A percentile compares a stretch with the other conserved stretches of the same genome.
Conservation (phyloP, 2,113 vertebrate species). For the Numida meleagris region DNA sequence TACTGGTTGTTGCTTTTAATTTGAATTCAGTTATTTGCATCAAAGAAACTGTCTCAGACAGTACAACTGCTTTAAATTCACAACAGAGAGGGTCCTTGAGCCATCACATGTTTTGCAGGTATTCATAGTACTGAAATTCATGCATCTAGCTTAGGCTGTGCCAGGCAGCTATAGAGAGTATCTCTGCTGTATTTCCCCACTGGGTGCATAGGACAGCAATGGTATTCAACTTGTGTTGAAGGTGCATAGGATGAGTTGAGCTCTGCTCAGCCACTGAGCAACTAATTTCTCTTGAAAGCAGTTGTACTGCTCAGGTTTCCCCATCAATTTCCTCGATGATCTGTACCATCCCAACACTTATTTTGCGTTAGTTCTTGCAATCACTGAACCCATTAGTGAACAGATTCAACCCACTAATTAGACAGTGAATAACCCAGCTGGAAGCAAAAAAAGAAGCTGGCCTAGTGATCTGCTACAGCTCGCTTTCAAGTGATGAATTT, state of each 20-base stretch:
- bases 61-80: not conserved
- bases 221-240: not conserved
- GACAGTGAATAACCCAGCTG: not conserved
- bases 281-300: not conserved
- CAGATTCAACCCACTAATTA: not conserved
- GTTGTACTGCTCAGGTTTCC: not conserved
- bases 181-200: not conserved
- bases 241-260: not conserved
- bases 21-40: constrained; percentile 3
- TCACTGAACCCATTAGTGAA: not conserved
- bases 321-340: not conserved
- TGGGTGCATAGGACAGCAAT: not conserved
- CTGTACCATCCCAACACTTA: not conserved
- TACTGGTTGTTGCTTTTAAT: constrained; percentile 45
- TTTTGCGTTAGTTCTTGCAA: not conserved
- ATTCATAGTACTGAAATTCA: not conserved
- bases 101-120: not conserved
- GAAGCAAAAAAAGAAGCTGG: not conserved
- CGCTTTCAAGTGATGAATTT: not conserved
- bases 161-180: not conserved
- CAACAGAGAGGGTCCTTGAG: not conserved
- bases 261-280: not conserved
- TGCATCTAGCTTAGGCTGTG: not conserved
- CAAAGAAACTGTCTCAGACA: not conserved
- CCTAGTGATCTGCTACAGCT: not conserved